Conservation (phyloP, 2,797 vertebrate species). For the Alfaro cultratus region DNA sequence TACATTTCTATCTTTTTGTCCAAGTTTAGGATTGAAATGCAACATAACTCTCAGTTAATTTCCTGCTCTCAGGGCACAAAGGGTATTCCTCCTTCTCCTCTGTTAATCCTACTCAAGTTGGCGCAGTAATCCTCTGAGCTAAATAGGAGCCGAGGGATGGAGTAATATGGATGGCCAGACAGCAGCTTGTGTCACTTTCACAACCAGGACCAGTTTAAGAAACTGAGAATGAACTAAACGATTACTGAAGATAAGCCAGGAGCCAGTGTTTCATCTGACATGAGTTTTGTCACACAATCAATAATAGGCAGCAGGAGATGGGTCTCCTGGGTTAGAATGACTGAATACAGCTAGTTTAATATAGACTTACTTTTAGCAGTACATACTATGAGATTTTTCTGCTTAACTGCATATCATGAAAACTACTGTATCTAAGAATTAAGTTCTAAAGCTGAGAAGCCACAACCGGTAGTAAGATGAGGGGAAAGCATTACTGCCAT, state of each 20-base stretch:
- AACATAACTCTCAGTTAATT: slow-evolving; percentile 32
- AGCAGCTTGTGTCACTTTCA: slow-evolving; percentile 60
- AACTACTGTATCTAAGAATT: slow-evolving; percentile 11
- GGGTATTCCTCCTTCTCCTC: slow-evolving; percentile 60
- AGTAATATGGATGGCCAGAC: slow-evolving; percentile 48
- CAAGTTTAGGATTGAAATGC: slow-evolving; percentile 14
- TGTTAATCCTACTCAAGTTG: slow-evolving; percentile 73
- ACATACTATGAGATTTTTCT: slow-evolving; percentile 10
- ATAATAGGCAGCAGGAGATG: slow-evolving; percentile 1
- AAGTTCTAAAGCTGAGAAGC: slow-evolving; percentile 30
- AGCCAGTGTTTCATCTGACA: not conserved
- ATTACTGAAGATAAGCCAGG: slow-evolving; percentile 22
- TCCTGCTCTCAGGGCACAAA: slow-evolving; percentile 56
- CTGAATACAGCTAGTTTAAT: slow-evolving; percentile 1
- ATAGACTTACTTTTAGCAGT: slow-evolving; percentile 18
- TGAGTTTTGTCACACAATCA: slow-evolving; percentile 16
- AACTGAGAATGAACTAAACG: slow-evolving; percentile 46
- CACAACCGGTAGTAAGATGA: slow-evolving; percentile 8
- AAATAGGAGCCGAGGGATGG: slow-evolving; percentile 55
- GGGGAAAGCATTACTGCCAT: slow-evolving; percentile 13
- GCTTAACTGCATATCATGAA: slow-evolving; percentile 24
- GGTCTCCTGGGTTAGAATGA: slow-evolving; percentile 1
- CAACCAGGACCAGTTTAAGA: slow-evolving; percentile 32
- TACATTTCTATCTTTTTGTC: slow-evolving; percentile 19
- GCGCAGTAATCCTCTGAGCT: slow-evolving; percentile 69